These are phyloP conservation scores for Tragelaphus buxtoni DNA, from an alignment of 2,113 vertebrate genomes.

Conservation along the genomic window DNA sequence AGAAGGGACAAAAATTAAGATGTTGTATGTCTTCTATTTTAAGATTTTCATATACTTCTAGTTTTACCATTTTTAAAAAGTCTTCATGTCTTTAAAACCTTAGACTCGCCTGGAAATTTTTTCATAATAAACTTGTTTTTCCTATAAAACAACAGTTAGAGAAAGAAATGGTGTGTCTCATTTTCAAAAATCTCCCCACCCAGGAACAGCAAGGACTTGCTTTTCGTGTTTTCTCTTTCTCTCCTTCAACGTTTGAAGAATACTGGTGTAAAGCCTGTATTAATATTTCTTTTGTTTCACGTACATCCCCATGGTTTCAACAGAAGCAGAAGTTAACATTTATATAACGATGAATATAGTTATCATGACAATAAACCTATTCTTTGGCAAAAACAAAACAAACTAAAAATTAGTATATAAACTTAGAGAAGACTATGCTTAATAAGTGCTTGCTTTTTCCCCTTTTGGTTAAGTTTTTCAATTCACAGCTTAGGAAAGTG, in stretches of 20 bases:
- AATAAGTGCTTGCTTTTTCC: not conserved
- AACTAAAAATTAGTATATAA: not conserved
- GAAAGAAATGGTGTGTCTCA: not conserved
- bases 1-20: conserved; percentile 7
- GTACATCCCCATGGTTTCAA: not conserved
- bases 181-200: not conserved
- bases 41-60: not conserved
- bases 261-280: not conserved
- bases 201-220: not conserved
- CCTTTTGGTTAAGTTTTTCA: not conserved
- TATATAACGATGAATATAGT: not conserved
- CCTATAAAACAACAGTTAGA: not conserved
- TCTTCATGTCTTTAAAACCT: not conserved
- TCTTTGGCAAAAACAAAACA: conserved; percentile 1
- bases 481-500: not conserved
- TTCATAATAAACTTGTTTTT: not conserved
- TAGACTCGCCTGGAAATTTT: not conserved
- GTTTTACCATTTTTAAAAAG: not conserved
- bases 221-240: not conserved
- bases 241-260: not conserved
- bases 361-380: not conserved
- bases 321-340: not conserved
- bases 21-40: not conserved
- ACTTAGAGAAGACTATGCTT: not conserved
- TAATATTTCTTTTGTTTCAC: not conserved